A percentile compares a stretch with the other conserved stretches of the same genome.
phyloP scores from a whole-genome alignment of 2,797 vertebrate genomes.

The Sciurus carolinensis region DNA sequence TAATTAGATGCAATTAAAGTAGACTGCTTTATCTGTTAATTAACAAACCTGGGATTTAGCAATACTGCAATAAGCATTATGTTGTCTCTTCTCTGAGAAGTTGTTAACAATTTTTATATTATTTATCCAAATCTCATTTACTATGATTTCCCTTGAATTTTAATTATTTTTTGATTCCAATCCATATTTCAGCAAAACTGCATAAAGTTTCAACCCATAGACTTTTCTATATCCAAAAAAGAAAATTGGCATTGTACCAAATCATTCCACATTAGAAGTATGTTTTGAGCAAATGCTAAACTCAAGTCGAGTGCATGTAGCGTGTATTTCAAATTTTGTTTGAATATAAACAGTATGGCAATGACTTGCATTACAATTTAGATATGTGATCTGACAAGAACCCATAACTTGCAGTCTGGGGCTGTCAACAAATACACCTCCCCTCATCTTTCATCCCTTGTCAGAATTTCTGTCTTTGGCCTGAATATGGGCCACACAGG shows the following conservation, averaged over 20 bases:
- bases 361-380: background rate
- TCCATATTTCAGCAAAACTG: constrained; percentile 10
- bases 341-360: background rate
- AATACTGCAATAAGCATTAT: constrained; percentile 43
- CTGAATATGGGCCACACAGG: background rate
- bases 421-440: background rate
- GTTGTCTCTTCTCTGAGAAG: constrained; percentile 48
- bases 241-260: background rate
- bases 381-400: background rate
- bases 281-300: background rate
- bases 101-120: constrained; percentile 51
- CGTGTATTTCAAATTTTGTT: background rate
- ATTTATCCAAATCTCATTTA: constrained; percentile 59
- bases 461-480: background rate
- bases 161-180: constrained; percentile 9
- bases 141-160: constrained; percentile 17
- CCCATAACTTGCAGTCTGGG: background rate
- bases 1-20: constrained; percentile 80
- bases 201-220: background rate
- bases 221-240: background rate
- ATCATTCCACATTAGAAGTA: background rate
- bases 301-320: background rate
- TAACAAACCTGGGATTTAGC: constrained; percentile 78
- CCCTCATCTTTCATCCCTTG: background rate
- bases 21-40: constrained; percentile 76